Evolutionary conservation across 2,888 invertebrate genomes (phyloP).

Genomic region (Mactromeris polynyma): DNA sequence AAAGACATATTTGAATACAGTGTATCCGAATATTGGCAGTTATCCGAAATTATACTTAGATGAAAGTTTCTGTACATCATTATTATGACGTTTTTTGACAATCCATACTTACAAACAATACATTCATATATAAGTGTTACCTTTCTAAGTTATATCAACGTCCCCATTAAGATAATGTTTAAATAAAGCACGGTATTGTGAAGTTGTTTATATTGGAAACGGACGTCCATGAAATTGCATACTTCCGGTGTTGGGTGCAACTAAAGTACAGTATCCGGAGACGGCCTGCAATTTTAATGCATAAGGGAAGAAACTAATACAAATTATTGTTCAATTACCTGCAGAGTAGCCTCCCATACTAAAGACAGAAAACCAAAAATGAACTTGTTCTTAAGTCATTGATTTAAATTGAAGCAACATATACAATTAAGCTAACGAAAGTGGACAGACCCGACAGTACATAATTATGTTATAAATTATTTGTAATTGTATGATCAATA

Average conservation of each 20-base stretch:
- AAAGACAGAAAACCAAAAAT: too few relatives aligned
- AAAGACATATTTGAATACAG: too few relatives aligned
- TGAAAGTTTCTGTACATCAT: neutral
- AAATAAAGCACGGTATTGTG: neutral
- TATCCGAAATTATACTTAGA: neutral
- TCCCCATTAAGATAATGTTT: neutral
- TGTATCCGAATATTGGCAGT: neutral
- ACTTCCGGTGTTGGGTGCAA: neutral
- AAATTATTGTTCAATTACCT: neutral
- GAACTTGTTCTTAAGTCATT: too few relatives aligned
- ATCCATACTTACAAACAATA: neutral
- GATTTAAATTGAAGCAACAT: too few relatives aligned
- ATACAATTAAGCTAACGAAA: too few relatives aligned
- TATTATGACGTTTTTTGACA: neutral
- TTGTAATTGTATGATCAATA: too few relatives aligned
- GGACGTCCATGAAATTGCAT: neutral
- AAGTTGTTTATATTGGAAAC: constrained; percentile 19
- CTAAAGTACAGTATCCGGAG: neutral
- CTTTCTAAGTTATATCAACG: neutral
- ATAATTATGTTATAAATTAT: too few relatives aligned
- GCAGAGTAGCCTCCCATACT: neutral
- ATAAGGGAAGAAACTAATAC: neutral
- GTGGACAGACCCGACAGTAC: too few relatives aligned
- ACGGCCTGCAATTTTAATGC: neutral
- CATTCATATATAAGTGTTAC: neutral